Evolutionary conservation across 2,888 invertebrate genomes (phyloP).

Genomic region (Conus canariensis): DNA sequence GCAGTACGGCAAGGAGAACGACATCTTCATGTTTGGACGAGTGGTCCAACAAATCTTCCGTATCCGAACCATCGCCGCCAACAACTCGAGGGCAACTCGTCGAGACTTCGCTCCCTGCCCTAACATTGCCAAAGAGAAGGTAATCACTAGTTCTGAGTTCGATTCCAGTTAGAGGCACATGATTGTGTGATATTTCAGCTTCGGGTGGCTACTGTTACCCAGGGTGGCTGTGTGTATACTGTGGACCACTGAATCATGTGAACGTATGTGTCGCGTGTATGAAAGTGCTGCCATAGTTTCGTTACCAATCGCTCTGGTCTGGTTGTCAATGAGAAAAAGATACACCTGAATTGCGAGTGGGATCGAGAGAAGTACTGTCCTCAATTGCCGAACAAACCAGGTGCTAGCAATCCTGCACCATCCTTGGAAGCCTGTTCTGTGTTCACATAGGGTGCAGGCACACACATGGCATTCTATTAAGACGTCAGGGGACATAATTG

Average conservation of each 20-base stretch:
- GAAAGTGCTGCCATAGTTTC: background rate
- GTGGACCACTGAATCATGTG: background rate
- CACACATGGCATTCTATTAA: too few species aligned
- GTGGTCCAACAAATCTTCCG: constrained; percentile 20
- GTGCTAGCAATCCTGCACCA: too few species aligned
- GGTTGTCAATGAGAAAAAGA: background rate
- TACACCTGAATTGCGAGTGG: too few species aligned
- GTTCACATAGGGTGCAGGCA: too few species aligned
- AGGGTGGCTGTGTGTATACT: background rate
- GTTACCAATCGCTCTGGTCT: background rate
- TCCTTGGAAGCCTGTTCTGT: too few species aligned
- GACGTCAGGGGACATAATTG: too few species aligned
- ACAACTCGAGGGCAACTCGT: background rate
- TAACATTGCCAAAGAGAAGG: constrained; percentile 9
- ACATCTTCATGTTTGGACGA: constrained; percentile 37
- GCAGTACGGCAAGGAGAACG: constrained; percentile 15
- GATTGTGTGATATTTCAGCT: too few species aligned
- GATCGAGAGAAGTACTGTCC: too few species aligned
- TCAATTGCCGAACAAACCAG: too few species aligned
- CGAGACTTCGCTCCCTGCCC: constrained; percentile 8
- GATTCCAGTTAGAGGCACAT: background rate
- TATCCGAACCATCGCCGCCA: background rate
- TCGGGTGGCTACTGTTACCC: too few species aligned
- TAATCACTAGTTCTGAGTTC: background rate
- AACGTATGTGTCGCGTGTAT: too few species aligned